Evolutionary conservation across 2,113 vertebrate genomes (phyloP).

Genomic region (Chaetops frenatus): DNA sequence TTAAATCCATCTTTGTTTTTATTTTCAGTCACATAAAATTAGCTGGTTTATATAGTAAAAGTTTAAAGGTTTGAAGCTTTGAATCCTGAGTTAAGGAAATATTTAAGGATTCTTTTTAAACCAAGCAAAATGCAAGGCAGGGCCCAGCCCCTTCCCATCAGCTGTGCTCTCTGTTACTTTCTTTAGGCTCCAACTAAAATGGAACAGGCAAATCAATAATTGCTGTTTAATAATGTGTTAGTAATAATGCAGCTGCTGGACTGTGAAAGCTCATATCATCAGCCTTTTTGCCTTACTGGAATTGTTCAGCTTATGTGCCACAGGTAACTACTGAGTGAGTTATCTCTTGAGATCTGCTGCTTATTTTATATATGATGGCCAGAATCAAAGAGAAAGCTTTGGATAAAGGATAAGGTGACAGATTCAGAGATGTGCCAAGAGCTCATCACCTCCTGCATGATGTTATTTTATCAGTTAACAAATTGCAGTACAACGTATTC

Average conservation of each 20-base stretch:
- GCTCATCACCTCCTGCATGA: neutral
- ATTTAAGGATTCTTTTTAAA: neutral
- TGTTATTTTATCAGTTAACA: neutral
- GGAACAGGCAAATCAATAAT: neutral
- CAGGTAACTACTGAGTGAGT: neutral
- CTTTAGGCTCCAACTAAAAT: neutral
- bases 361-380: neutral
- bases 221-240: neutral
- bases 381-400: neutral
- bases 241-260: neutral
- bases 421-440: neutral
- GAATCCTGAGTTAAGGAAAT: neutral
- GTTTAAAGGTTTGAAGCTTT: neutral
- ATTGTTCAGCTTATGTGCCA: neutral
- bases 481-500: neutral
- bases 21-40: neutral
- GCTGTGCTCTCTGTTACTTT: neutral
- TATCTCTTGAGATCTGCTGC: rapidly evolving
- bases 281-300: neutral
- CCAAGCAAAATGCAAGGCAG: neutral
- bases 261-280: neutral
- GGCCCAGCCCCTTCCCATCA: neutral
- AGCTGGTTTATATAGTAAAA: neutral
- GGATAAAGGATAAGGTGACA: neutral
- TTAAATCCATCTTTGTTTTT: neutral